These are phyloP conservation scores for Cheilosia vernalis DNA, from an alignment of 2,888 invertebrate genomes.

Conservation along the genomic window DNA sequence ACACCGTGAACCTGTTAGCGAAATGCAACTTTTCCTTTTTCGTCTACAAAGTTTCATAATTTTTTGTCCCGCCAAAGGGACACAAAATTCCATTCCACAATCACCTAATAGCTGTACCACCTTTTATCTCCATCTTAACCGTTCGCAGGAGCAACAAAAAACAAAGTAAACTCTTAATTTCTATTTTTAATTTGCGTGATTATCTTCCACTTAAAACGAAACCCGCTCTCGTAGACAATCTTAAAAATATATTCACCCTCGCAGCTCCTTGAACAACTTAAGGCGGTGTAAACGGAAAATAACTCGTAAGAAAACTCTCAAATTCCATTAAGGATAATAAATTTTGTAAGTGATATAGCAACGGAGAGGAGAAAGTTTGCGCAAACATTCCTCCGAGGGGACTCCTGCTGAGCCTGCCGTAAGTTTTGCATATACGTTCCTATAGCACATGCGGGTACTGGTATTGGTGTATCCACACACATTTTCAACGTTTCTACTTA, in stretches of 20 bases:
- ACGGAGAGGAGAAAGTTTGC: slow-evolving; percentile 67
- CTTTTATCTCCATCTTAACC: slow-evolving; percentile 34
- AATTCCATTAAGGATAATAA: slow-evolving; percentile 82
- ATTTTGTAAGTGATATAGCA: slow-evolving; percentile 80
- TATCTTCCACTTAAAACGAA: slow-evolving; percentile 80
- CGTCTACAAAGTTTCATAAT: slow-evolving; percentile 57
- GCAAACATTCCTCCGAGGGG: background rate
- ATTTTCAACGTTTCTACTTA: slow-evolving; percentile 37
- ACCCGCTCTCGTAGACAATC: slow-evolving; percentile 2
- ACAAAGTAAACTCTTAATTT: slow-evolving; percentile 58
- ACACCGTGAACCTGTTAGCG: background rate
- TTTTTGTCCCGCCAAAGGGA: slow-evolving; percentile 30
- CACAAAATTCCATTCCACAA: slow-evolving; percentile 41
- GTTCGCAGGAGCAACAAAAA: background rate
- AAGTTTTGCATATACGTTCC: slow-evolving; percentile 20
- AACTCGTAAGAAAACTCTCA: slow-evolving; percentile 80
- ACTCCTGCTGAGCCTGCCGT: slow-evolving; percentile 37
- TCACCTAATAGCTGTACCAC: slow-evolving; percentile 39
- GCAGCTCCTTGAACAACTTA: slow-evolving; percentile 46
- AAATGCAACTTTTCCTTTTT: slow-evolving; percentile 46
- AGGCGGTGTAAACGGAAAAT: slow-evolving; percentile 55
- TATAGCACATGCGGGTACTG: background rate
- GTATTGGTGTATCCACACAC: slow-evolving; percentile 8
- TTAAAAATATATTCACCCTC: slow-evolving; percentile 20
- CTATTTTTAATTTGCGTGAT: slow-evolving; percentile 80